Base-by-base conservation (phyloP, 2,888 invertebrate genomes). In the Pecten maximus region DNA sequence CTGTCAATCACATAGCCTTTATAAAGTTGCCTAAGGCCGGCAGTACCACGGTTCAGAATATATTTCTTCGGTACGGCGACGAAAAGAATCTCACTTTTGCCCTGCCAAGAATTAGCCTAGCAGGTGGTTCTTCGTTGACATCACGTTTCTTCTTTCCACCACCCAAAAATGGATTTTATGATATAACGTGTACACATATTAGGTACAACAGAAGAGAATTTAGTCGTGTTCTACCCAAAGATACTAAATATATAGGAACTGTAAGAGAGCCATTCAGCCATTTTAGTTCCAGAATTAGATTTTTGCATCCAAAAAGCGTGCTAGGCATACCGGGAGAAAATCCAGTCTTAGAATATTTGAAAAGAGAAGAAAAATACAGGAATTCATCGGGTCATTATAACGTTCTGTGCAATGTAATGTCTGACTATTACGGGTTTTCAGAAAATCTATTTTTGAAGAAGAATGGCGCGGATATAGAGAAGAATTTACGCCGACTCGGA, bases 151-250 rank as follows among this genome's bases (percentile, higher is more conserved):
- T 50, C 50, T 50, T 15, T 60, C 95, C 94, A 0, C 89, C 94
- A 48, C 94, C 94, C 0, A 87, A 50, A 0, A 94, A 94, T 23
- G 92, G 94, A 89, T 91, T 91, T 2, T 95, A 94, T 89, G 93
- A 95, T 88, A 94, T 95, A 35, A 90, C 95, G 39, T 95, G 94
- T 88, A 95, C 95, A 88, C 95, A 95, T 91, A 94, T 94, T 16
- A 92, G 95, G 16, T 95, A 95, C 91, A 94, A 95, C 90, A 92
- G 93, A 60, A 87, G 50, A 2, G 93, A 92, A 19, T 94, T 95
- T 89, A 90, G 92, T 40, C 87, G 90, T 12, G 91, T 95, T 16
- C 91, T 95, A 92, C 94, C 94, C 10, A 50, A 60, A 0, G 92
- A 94, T 40, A 94, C 94, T 10, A 90, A 91, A n/a, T 94, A 94